Evolutionary conservation across 2,888 invertebrate genomes (phyloP), one percentile per base, ranked within the genome.

Genomic region (Drosophila putrida): DNA sequence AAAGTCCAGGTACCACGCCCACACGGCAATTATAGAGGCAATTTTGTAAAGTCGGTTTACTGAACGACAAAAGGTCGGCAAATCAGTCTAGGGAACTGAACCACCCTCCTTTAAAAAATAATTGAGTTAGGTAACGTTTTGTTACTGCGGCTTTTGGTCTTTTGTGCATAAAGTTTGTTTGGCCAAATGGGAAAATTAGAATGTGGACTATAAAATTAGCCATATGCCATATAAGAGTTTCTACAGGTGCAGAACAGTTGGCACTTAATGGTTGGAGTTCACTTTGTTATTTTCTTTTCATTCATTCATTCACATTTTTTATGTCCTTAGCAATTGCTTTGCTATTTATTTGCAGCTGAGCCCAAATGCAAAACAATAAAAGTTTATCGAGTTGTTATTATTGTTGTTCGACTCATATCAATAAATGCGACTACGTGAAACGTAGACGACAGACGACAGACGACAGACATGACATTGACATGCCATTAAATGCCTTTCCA

Each of bases 381-480:
- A 86, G 57, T 90, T 88, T 90, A 88, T 90, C 80, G 80, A 74
- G 71, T 75, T 84, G 89, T 71, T 89, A 84, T 84, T 82, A 80
- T 74, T 74, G 9, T 31, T 62, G 78, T 69, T 58, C 60, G 60
- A 63, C 70, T 63, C 84, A 71, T 84, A 82, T 75, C 79, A 80
- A 79, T 79, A 85, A 86, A 85, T 72, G 79, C 71, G 65, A 85
- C 57, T 67, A 65, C 38, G 47, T 54, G 53, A 15, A 20, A 60
- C 13, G 38, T 35, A 66, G 44, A 28, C 54, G 41, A 41, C 27
- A 47, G 31, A 47, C 51, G n/a, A n/a, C n/a, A 66, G 44, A 28
- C 54, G 41, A 41, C 27, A 47, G 31, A 47, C 51, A 39, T 51
- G 43, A 78, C 69, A 64, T 69, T 80, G 80, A 87, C 84, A 84